A percentile compares a stretch with the other conserved stretches of the same genome.
phyloP scores from a whole-genome alignment of 1,140 invertebrate genomes.

The Heliconius nattereri region DNA sequence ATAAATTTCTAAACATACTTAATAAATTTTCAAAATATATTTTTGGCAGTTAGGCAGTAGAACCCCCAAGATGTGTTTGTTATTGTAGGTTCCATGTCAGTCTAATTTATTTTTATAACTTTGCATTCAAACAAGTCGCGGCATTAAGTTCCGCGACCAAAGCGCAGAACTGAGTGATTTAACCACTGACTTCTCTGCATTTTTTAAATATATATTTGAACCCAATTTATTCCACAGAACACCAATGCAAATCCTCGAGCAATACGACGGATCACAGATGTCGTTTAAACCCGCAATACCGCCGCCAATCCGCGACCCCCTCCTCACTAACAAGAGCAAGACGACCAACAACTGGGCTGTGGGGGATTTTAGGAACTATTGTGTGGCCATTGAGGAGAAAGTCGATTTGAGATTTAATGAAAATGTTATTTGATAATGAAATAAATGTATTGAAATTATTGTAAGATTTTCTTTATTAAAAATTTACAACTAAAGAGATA shows the following conservation, averaged over 20 bases:
- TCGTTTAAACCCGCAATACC: slow-evolving; percentile 85
- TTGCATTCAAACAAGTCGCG: too few relatives aligned
- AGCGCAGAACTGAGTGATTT: too few relatives aligned
- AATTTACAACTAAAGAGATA: too few relatives aligned
- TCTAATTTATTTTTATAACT: too few relatives aligned
- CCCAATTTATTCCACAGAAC: slow-evolving; percentile 43
- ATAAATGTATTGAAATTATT: slow-evolving; percentile 22
- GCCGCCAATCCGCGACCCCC: slow-evolving; percentile 61
- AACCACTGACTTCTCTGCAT: too few relatives aligned
- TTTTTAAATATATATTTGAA: too few relatives aligned
- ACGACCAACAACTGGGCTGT: slow-evolving; percentile 55
- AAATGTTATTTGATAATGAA: slow-evolving; percentile 37
- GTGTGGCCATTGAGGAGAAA: slow-evolving; percentile 48
- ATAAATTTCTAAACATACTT: too few relatives aligned
- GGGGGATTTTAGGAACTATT: slow-evolving; percentile 45
- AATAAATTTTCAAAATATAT: too few relatives aligned
- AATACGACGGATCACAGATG: slow-evolving; percentile 85
- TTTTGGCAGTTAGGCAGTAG: too few relatives aligned
- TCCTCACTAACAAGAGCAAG: slow-evolving; percentile 28
- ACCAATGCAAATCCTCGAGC: slow-evolving; percentile 78
- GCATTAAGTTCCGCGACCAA: too few relatives aligned
- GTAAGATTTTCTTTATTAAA: not conserved
- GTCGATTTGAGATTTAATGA: slow-evolving; percentile 43
- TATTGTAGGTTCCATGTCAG: too few relatives aligned
- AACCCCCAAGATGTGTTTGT: too few relatives aligned